Evolutionary conservation across 2,888 invertebrate species (phyloP), one percentile per base, ranked within the genome.

Genomic region (Heliconius erato): DNA sequence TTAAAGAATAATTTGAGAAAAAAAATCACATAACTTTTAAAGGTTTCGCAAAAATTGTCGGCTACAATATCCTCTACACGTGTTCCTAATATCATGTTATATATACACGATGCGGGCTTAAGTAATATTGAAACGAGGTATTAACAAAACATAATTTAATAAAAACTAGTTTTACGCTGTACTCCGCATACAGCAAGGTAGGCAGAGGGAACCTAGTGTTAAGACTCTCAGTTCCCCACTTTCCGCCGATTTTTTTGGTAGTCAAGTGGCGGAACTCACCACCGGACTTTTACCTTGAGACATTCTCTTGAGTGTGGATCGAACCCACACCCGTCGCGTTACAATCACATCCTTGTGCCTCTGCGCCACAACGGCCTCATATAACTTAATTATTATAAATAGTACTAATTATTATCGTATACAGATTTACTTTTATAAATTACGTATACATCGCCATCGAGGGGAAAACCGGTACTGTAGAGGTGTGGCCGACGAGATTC

Each of bases 331-430:
- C 40, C 11, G 40, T 11, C 40, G 40, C 40, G 40, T 40, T 11
- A 11, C 11, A 40, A 2, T 40, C 40, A 40, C 40, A 11, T 2
- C 40, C 40, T 11, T 40, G 40, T 0, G 11, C 40, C 40, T 2
- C 2, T 2, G 40, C 40, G 40, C 40, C 40, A 11, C 40, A 40
- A 2, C 40, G 9, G 40, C 9, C 32, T 40, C 40, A 40, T 2
- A 65, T 26, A 74, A 19, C 54, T 80, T n/a, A 80, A 79, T 63
- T 16, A 85, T 83, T 85, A 86, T 88, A 88, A 89, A 88, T 89
- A 87, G 87, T 67, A 44, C 26, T 78, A 28, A 67, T 23, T 78
- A 28, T 67, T 26, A 23, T 26, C 16, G 23, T 28, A 49, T 32
- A 59, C 23, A 74, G 74, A 9, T 54, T 54, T 59, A 59, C 32